Percentiles rank a stretch among this genome's conserved stretches.
phyloP scores from a whole-genome alignment of 2,888 invertebrate genomes.

The Caprella mutica region DNA sequence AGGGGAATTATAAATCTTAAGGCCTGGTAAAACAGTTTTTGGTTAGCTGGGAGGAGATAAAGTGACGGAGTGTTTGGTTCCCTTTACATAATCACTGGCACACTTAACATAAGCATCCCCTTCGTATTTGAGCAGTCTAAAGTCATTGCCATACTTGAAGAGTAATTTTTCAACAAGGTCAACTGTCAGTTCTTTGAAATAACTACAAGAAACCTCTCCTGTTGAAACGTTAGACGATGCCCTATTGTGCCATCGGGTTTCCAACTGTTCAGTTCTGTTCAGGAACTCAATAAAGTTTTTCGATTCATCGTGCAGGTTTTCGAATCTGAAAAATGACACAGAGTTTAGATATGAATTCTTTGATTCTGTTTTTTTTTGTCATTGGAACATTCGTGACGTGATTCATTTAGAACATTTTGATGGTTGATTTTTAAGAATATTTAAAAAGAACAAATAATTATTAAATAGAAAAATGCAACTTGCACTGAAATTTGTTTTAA shows the following conservation, averaged over 20 bases:
- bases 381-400: no score
- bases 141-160: constrained; percentile 18
- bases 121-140: constrained; percentile 16
- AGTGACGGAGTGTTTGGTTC: no score
- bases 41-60: no score
- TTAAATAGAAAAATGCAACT: no score
- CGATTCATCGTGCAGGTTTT: constrained; percentile 17
- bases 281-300: constrained; percentile 20
- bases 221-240: constrained; percentile 4
- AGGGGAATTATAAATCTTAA: no score
- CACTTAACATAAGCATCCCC: constrained; percentile 13
- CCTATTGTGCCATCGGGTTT: constrained; percentile 23
- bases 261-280: constrained; percentile 11
- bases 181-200: constrained; percentile 15
- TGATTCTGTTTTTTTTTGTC: no score
- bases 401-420: no score
- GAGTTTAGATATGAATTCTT: no score
- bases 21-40: no score
- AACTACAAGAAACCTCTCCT: constrained; percentile 12
- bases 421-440: no score
- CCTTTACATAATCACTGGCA: constrained; percentile 11
- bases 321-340: constrained; percentile 31
- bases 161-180: constrained; percentile 3
- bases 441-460: no score
- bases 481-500: no score